Evolutionary conservation across 2,113 vertebrate genomes (phyloP).

Genomic region (Xiphophorus couchianus): DNA sequence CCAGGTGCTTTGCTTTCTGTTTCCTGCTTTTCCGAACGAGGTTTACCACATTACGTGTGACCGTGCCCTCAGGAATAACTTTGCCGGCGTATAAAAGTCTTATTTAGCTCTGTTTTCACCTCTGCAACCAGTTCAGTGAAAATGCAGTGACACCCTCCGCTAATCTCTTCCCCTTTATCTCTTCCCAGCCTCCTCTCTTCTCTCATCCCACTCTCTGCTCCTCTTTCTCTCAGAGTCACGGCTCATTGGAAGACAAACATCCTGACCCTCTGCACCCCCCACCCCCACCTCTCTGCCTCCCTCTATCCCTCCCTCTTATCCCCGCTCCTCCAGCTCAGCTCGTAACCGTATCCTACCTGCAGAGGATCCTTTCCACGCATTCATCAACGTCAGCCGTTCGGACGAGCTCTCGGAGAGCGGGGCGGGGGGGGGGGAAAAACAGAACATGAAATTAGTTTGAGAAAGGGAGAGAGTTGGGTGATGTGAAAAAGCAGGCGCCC

Average conservation of each 20-base stretch:
- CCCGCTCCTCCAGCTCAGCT: constrained; percentile 72
- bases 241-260: constrained; percentile 87
- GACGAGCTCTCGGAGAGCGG: constrained; percentile 71
- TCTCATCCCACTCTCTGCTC: constrained; percentile 73
- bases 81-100: not conserved
- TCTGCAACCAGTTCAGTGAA: constrained; percentile 22
- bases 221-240: constrained; percentile 80
- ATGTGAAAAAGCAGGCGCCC: constrained; percentile 60
- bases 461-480: constrained; percentile 47
- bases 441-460: constrained; percentile 68
- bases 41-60: not conserved
- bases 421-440: constrained; percentile 51
- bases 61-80: not conserved
- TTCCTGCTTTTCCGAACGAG: not conserved
- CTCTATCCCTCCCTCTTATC: constrained; percentile 61
- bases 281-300: constrained; percentile 72
- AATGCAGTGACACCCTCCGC: constrained; percentile 52
- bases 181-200: constrained; percentile 66
- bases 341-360: constrained; percentile 87
- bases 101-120: not conserved
- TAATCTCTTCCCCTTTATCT: constrained; percentile 63
- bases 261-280: constrained; percentile 75
- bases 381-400: constrained; percentile 85
- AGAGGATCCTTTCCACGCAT: constrained; percentile 85
- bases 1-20: not conserved